Base-by-base conservation (phyloP, 2,797 vertebrate species). In the Tympanoctomys barrerae region DNA sequence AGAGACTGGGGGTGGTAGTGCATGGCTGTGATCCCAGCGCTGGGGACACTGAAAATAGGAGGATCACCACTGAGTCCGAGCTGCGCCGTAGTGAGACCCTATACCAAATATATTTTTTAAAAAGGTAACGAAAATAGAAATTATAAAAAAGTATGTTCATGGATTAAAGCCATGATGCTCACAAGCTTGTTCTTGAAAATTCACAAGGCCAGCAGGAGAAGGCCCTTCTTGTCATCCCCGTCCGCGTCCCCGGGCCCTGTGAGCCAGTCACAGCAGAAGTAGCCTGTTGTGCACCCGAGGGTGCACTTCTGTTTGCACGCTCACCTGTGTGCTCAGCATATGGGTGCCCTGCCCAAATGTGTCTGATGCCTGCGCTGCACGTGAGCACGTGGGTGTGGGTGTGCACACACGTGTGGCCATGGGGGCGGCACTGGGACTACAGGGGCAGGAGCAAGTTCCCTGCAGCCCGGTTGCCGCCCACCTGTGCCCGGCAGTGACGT, bases 341-440 rank as follows among this genome's bases (percentile, higher is more conserved):
- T 19, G 31, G 10, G 36, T 1, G 21, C 49, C n/a, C 16, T 83
- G 33, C 85, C 57, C 22, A 36, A 0, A 2, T 7, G 31, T 22
- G 42, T 70, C 5, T 66, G 42, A n/a, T 36, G 71, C 64, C 5
- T 16, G 6, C 5, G 13, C 22, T n/a, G 62, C 6, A 18, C 7
- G 61, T 16, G 31, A 42, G 31, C 1, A 21, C 16, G 39, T 86
- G 16, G 57, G 7, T 28, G 18, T 36, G 14, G 49, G 49, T 19
- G 6, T n/a, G 52, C 7, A 46, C 9, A 31, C 0, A 1, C 1
- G 13, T 39, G 18, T 14, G 7, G 3, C 68, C n/a, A 5, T 18
- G 18, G n/a, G 12, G 36, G 52, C 57, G 52, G 46, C 14, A 31
- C 42, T 36, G 49, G 54, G 12, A 46, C 42, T 11, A 13, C 36